Evolutionary conservation across 2,113 vertebrate genomes (phyloP), one percentile per base, ranked within the genome.

Genomic region (Chelonoidis abingdonii): DNA sequence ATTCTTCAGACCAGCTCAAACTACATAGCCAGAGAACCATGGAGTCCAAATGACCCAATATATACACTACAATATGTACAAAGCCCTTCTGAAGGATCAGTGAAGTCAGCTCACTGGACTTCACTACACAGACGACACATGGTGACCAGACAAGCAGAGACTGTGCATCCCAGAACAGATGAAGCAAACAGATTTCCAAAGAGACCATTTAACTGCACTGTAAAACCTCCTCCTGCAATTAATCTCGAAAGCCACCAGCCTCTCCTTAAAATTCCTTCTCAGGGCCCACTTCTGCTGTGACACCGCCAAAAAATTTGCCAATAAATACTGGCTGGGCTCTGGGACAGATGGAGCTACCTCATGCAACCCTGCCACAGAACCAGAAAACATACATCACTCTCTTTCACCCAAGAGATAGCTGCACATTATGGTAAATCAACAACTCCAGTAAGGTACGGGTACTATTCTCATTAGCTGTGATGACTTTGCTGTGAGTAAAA

Each of bases 311-410:
- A 22, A 54, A 54, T 22, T 22, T 54, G 53, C 53, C 21, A 54
- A 54, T 54, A 54, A 54, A 54, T 22, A 9, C 53, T 54, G 53
- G 21, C 21, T 54, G 53, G 21, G 53, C 53, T 54, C 7, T 54
- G 53, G 53, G 53, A 54, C 21, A 54, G 53, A 54, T 54, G 21
- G 53, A 54, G 53, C 22, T 3, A 35, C 0, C 2, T 69, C 56
- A 16, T 0, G 9, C 3, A 41, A 49, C 3, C 31, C 57, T 72
- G 35, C n/a, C 16, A 49, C 62, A 31, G 29, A 81, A 31, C 49
- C 6, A 24, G 38, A 35, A 90, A 50, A 4, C 0, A 62, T 8
- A 3, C 2, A n/a, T 5, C 27, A 11, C 1, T 57, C 22, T 35
- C 57, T 57, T 21, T 50, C 8, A 27, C 41, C 19, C 25, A 50